Base-by-base conservation (phyloP, 2,888 invertebrate genomes). In the Mythimna ferrago region DNA sequence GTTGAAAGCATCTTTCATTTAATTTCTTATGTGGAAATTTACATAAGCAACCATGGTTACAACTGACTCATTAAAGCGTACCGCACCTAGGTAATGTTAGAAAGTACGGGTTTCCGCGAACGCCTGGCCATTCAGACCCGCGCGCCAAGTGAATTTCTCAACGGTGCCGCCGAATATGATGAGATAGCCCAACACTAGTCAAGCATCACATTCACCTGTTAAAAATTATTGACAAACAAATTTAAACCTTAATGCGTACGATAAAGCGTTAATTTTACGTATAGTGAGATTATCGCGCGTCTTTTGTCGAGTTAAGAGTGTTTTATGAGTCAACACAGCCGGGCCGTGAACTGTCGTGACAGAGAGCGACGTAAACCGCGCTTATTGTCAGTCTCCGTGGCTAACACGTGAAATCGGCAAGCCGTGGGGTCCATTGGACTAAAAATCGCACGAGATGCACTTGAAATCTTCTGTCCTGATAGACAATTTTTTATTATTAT, bases 361-460 rank as follows among this genome's bases (percentile, higher is more conserved):
- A 89, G 87, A 88, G 87, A 78, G 87, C 86, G 90, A 88, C 87
- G 92, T 93, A 92, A 94, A 93, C 90, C 87, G 87, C 88, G 92
- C 89, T 89, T 93, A 95, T 95, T 96, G 95, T 95, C 96, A 95
- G 95, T 94, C 90, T 86, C 89, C 95, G 95, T 95, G 90, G 90
- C 95, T 94, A 95, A 96, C 91, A 89, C 93, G 95, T 94, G 94
- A 96, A 96, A 96, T 96, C 92, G 88, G 82, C 94, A 89, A 89
- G 92, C 92, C 86, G 93, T 93, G 93, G 90, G 95, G 94, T 93
- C 93, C 80, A 71, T 62, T 70, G 73, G 81, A 85, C 79, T 81
- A 86, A 85, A 87, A 86, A 85, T 78, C 82, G 53, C 72, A 71
- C 78, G 80, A 83, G 87, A 78, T 78, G 80, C 69, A 69, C 77